Base-by-base conservation (phyloP, 2,888 invertebrate species). In the Eristalis arbustorum region DNA sequence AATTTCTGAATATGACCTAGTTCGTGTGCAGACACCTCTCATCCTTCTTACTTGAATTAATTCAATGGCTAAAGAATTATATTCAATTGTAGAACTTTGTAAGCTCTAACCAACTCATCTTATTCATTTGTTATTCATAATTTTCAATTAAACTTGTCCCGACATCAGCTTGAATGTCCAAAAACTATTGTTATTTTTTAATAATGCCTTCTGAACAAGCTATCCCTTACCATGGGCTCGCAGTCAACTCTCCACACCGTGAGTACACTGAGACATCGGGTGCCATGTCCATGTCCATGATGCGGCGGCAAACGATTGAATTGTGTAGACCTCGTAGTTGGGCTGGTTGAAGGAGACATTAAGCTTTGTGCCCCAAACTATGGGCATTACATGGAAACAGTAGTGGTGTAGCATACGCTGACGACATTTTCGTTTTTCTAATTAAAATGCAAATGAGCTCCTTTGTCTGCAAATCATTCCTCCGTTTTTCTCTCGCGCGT, bases 381-480 rank as follows among this genome's bases (percentile, higher is more conserved):
- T 64, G 57, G 34, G 57, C 31, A 64, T 69, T 81, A 76, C 62
- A 79, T 59, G 18, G 61, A 71, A 61, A 67, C 25, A 69, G 22
- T 66, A 61, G 37, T 11, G 34, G 13, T 66, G n/a, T 71, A 66
- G 61, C 66, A 31, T 25, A 69, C 77, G 25, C 59, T 63, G 59
- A 63, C 40, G 73, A 74, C 74, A 69, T 66, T 79, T 71, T 84
- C 61, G 61, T 59, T 73, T 79, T 84, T 84, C 76, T 81, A 85
- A 85, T 85, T 81, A 81, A 85, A 81, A 85, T 85, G 85, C 73
- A 85, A 85, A 85, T 85, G 57, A 81, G 85, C 14, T 31, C 81
- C 49, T 73, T 85, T 85, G 84, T 81, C 68, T 62, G 76, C 56
- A 80, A 84, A 71, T 80, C 75, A 73, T 63, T 71, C 56, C 67